Evolutionary conservation across 2,113 vertebrate species (phyloP), one percentile per base, ranked within the genome.

Genomic region (Mellivora capensis): DNA sequence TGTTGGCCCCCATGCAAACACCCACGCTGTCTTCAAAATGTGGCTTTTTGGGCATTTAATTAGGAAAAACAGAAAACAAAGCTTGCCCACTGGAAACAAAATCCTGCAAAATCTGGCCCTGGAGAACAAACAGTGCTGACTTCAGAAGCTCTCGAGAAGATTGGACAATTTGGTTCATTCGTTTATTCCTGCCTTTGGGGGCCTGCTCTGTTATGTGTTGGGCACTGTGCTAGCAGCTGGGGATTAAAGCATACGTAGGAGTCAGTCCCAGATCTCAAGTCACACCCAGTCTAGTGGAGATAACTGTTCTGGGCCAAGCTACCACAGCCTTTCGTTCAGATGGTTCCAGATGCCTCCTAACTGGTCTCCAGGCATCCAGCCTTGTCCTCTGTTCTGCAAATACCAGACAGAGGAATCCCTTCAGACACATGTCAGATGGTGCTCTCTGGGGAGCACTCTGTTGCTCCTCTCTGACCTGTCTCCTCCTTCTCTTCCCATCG

Each of bases 1-100:
- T 23, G 1, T 42, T 69, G 80, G 91, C 80, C 80, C 47, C 52
- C 54, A 3, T 6, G 74, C 87, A 97, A 94, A 97, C 80, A 47
- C 96, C 91, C 96, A 95, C 59, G 0, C 87, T 13, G 25, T 97
- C 91, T 86, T 94, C 80, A 90, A 87, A 96, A 96, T 96, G 90
- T 93, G 87, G 64, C 84, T 90, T 69, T 61, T 2, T 14, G 54
- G 80, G 54, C 67, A 15, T 90, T 94, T 39, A n/a, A 52, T 90
- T 94, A 94, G 52, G 88, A 79, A 80, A 97, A 72, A 44, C 44
- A 67, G 80, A 85, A 98, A 91, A 77, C 86, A 87, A 87, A 90
- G 20, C 61, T 87, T 95, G 59, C 54, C 62, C 71, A 34, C 61
- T 90, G 90, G 69, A 95, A 91, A 95, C 13, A 80, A 91, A 83